Base-by-base conservation (phyloP, 2,888 invertebrate genomes). In the Metacarcinus magister region DNA sequence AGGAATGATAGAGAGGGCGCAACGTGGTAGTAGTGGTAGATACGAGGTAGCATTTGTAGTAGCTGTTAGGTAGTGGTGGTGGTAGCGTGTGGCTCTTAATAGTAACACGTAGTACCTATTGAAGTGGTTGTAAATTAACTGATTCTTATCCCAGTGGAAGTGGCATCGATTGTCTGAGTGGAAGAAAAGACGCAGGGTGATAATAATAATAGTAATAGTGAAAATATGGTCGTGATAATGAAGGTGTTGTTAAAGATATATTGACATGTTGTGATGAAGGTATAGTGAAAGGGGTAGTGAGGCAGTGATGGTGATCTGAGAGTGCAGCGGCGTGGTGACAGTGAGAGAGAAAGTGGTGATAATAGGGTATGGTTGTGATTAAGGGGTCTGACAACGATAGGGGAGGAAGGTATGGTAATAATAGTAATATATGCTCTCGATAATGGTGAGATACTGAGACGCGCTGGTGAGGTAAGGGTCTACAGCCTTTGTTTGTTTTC, bases 351-450 rank as follows among this genome's bases (percentile, higher is more conserved):
- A 19, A 87, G 87, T 87, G 87, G 39, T 32, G 87, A 87, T 87
- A 87, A 39, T n/a, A n/a, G 87, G 87, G 87, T 87, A 87, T 87
- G 87, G 87, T 87, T 39, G 87, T 87, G 87, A 87, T 87, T 87
- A 87, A 87, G 87, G 87, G 87, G 87, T 87, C 87, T 87, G 87
- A 87, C 87, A 87, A 39, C 39, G 87, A 87, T 87, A 87, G 16
- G 87, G 39, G 87, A 28, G 75, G n/a, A 28, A 87, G 87, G 87
- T 87, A 87, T 87, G 87, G 87, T 87, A 87, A 87, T 87, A 87
- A 87, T 87, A 39, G 39, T 87, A 87, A 87, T 87, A 87, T 39
- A 87, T 32, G 39, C 87, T 32, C 87, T 87, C 39, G 87, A 87
- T 87, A 87, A 87, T 87, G 87, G 87, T 87, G 87, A 87, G 87